Conservation (phyloP, 2,113 vertebrate genomes). For the Cynocephalus volans region DNA sequence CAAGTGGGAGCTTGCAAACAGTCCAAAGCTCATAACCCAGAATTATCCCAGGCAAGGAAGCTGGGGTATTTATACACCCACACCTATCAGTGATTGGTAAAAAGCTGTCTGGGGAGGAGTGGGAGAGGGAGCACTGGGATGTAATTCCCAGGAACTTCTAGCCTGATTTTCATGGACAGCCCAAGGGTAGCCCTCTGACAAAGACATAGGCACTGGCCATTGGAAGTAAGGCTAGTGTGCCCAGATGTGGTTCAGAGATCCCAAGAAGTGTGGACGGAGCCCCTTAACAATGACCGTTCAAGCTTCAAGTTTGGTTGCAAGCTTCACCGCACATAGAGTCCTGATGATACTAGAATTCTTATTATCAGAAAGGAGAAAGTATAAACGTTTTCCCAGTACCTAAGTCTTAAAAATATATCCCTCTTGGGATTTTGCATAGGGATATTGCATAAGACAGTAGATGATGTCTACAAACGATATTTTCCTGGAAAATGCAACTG, state of each 20-base stretch:
- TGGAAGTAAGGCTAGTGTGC: not conserved
- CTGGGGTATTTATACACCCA: not conserved
- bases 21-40: not conserved
- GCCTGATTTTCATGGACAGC: not conserved
- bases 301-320: not conserved
- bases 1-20: not conserved
- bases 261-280: no score
- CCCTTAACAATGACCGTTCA: not conserved
- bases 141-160: not conserved
- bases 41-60: not conserved
- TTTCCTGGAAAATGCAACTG: not conserved
- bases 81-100: not conserved
- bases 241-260: not conserved
- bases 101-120: not conserved
- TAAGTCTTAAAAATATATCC: not conserved
- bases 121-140: no score
- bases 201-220: not conserved
- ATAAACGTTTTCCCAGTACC: not conserved
- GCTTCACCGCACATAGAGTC: not conserved
- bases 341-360: not conserved
- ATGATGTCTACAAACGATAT: no score
- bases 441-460: no score
- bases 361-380: not conserved
- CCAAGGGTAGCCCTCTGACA: not conserved
- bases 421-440: not conserved